Base-by-base conservation (phyloP, 2,888 invertebrate genomes). In the Calliopum simillimum region DNA sequence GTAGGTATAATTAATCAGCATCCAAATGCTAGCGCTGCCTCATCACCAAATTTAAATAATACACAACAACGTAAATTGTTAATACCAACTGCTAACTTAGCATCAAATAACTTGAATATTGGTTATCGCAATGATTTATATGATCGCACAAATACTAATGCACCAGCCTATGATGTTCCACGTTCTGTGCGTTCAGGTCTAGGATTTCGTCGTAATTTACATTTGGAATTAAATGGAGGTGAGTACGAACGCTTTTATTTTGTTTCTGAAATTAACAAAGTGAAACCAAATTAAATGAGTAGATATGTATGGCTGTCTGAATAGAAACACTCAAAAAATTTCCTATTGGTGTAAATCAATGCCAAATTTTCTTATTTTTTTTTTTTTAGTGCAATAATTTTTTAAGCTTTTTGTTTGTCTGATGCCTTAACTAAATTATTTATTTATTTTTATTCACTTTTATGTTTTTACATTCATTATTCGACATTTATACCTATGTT, bases 91-190 rank as follows among this genome's bases (percentile, higher is more conserved):
- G 43, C 71, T 72, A 75, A 69, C 69, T 64, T 76, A 76, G 66
- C 74, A 76, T 64, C 71, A 77, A 72, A 76, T 79, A 71, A 69
- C 79, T 51, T 82, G 16, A 82, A 82, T 59, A 83, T 85, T 69
- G 81, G 80, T 58, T 84, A 85, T 77, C 82, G 86, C 63, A 86
- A 85, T 71, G 86, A 86, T 77, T 76, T 86, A 16, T 86, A 86
- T 70, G 86, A 86, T 80, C 84, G 86, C 61, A 80, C 82, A 43
- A 80, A 79, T 49, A 73, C 13, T 56, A 79, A 78, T 56, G 74
- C 75, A 0, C 79, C 79, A 25, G 84, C 83, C 2, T 86, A 86
- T 62, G 86, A 86, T 77, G 83, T 86, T 19, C 86, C 86, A 13
- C 79, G 85, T 51, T 81, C 85, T 3, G 84, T 85, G 12, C 80